Evolutionary conservation across 2,797 vertebrate genomes (phyloP), one percentile per base, ranked within the genome.

Genomic region (Sebastes matsubarae): DNA sequence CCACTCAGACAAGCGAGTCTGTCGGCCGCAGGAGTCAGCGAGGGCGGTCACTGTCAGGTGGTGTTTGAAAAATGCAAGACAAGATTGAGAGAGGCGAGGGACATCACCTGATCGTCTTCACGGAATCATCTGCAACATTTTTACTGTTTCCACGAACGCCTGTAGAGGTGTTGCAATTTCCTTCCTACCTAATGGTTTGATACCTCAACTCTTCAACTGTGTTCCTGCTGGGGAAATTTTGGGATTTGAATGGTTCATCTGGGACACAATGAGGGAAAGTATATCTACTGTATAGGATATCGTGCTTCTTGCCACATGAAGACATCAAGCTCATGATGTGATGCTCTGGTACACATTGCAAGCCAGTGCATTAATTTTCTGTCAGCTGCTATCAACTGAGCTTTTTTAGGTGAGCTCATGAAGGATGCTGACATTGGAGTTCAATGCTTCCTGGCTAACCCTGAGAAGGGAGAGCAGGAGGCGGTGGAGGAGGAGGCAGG

Each of bases 31-130:
- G 81, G 82, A 91, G 89, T 92, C 91, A 89, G 80, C 0, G 79
- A 81, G 89, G 84, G 82, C 77, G 30, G 84, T 80, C 83, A 82
- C 68, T 84, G 89, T 92, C 93, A 87, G 82, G 88, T 86, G 82
- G 65, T 79, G 34, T 87, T 86, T 78, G 80, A 87, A 73, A 84
- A 83, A 82, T 58, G 72, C 1, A 67, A 80, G 10, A 64, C 64
- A 30, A 20, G 30, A 20, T 3, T 25, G 22, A 42, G 50, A 34
- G 59, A 30, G 27, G 22, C 3, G 1, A 75, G 9, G 2, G 34
- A 24, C 38, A 20, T 46, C 70, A 65, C 34, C 69, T 77, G 69
- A 65, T 38, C 2, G 3, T 16, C 29, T 22, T 68, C 20, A 70
- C 12, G 82, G 3, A 75, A 42, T 6, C 32, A 63, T 34, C 50